These are phyloP conservation scores for Leuciscus idus DNA, from an alignment of 2,113 vertebrate species.

Conservation along the genomic window DNA sequence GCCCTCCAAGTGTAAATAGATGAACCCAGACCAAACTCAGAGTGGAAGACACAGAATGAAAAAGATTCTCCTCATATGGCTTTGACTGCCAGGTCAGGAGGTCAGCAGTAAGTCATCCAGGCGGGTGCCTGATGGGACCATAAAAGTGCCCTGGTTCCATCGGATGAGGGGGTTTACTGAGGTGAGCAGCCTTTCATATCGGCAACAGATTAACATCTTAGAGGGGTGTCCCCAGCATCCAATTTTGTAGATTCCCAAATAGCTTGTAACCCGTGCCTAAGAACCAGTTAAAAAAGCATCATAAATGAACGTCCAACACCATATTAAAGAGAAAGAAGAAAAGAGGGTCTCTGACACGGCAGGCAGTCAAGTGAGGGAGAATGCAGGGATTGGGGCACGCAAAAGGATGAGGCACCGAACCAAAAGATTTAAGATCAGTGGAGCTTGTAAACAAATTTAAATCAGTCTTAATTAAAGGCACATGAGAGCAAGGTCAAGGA, in stretches of 20 bases:
- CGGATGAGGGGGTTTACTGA: slow-evolving; percentile 71
- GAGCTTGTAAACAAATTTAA: slow-evolving; percentile 81
- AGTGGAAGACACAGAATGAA: slow-evolving; percentile 55
- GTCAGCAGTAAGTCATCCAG: slow-evolving; percentile 77
- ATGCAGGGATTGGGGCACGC: slow-evolving; percentile 3
- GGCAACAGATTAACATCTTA: slow-evolving; percentile 78
- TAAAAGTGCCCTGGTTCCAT: slow-evolving; percentile 74
- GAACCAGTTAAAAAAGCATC: slow-evolving; percentile 76
- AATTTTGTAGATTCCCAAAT: slow-evolving; percentile 77
- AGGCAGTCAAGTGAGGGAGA: slow-evolving; percentile 26
- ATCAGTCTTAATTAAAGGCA: slow-evolving; percentile 78
- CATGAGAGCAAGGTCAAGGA: slow-evolving; percentile 71
- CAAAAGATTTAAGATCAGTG: slow-evolving; percentile 77
- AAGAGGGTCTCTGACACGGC: slow-evolving; percentile 54
- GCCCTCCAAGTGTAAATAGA: slow-evolving; percentile 25
- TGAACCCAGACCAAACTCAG: slow-evolving; percentile 9
- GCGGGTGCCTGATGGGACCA: slow-evolving; percentile 78
- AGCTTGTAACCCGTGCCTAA: slow-evolving; percentile 77
- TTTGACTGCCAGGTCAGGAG: slow-evolving; percentile 75
- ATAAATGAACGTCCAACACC: slow-evolving; percentile 78
- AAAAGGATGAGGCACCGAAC: slow-evolving; percentile 54
- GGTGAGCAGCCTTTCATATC: slow-evolving; percentile 78
- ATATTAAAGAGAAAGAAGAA: slow-evolving; percentile 71
- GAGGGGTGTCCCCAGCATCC: slow-evolving; percentile 73
- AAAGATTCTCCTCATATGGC: slow-evolving; percentile 74